Base-by-base conservation (phyloP, 2,888 invertebrate genomes). In the Masnerella sp. region DNA sequence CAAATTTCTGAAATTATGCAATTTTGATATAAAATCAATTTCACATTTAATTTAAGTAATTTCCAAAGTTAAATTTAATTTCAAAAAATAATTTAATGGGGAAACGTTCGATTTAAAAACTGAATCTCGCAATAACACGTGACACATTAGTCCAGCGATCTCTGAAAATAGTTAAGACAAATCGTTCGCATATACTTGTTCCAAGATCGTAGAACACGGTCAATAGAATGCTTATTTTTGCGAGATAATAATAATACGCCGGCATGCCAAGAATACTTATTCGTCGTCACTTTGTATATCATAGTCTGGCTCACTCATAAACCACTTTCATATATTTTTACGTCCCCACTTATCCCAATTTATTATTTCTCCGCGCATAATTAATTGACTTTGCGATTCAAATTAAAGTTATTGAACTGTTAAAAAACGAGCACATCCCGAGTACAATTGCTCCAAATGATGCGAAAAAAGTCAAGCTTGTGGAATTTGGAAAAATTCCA, bases 91-190 rank as follows among this genome's bases (percentile, higher is more conserved):
- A n/a, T n/a, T n/a, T n/a, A n/a, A n/a, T n/a, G n/a, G n/a, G n/a
- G n/a, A n/a, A n/a, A n/a, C n/a, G n/a, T n/a, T n/a, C n/a, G n/a
- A n/a, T n/a, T n/a, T n/a, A 14, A 12, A 38, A 38, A 38, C 1
- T 17, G 15, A 38, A 38, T 15, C 7, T 17, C 9, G 38, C 12
- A 38, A 11, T 17, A 38, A 38, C 17, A 7, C 15, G 38, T 7
- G 8, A 17, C 17, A 17, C 38, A 2, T 64, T 69, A 75, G 67
- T 74, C 65, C 64, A 75, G 80, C 78, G 79, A 80, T 81, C 81
- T 79, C 82, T 82, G 78, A 82, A 82, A 82, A 82, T 82, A 82
- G 80, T 77, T 72, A 75, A 77, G 76, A 81, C 81, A 81, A 82
- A 81, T 82, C 80, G 79, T 59, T 70, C 69, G 45, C 54, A 34